These are phyloP conservation scores for Neomicropteryx cornuta DNA, from an alignment of 1,140 invertebrate genomes.

Conservation along the genomic window DNA sequence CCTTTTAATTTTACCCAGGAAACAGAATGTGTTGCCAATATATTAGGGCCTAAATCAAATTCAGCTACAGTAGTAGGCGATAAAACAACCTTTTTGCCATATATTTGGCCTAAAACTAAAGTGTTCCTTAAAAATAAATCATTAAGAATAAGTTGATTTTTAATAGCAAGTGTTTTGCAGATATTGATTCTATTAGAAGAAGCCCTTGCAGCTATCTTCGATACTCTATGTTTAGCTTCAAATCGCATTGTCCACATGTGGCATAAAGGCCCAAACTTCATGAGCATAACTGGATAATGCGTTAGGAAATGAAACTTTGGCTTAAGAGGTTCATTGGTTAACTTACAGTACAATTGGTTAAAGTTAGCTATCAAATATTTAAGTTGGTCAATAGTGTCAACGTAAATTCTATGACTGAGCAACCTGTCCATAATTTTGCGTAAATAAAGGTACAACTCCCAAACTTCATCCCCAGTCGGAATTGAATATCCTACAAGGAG, in stretches of 20 bases:
- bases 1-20: no score
- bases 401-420: background rate
- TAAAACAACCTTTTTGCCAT: no score
- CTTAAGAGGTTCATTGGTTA: conserved; percentile 13
- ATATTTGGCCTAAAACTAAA: no score
- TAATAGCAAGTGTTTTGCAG: conserved; percentile 14
- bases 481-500: conserved; percentile 3
- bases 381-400: background rate
- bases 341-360: conserved; percentile 11
- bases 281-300: conserved; percentile 18
- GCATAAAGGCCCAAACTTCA: conserved; percentile 13
- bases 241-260: conserved; percentile 18
- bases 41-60: no score
- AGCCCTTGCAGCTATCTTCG: conserved; percentile 13
- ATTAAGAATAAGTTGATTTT: conserved; percentile 14
- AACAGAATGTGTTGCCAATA: no score
- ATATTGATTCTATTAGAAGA: conserved; percentile 12
- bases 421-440: background rate
- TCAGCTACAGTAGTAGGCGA: no score
- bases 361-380: conserved; percentile 12
- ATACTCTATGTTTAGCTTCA: conserved; percentile 17
- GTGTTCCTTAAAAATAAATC: conserved; percentile 12
- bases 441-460: background rate
- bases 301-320: conserved; percentile 18
- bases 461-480: background rate